A percentile compares a stretch with the other conserved stretches of the same genome.
Conservation (phyloP, 2,113 vertebrate species). For the Bufo gargarizans region DNA sequence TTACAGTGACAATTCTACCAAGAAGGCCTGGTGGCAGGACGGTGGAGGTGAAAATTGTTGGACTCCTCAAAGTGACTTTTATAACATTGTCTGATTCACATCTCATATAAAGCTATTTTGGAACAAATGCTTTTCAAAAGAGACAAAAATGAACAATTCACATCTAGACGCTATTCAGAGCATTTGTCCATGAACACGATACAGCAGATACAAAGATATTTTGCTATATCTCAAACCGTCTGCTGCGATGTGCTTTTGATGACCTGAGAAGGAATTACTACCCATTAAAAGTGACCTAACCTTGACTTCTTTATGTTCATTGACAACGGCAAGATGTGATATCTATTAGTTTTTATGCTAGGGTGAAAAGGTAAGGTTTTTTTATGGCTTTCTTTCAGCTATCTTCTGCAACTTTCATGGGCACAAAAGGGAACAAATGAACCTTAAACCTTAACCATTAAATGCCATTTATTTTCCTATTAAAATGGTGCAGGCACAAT, state of each 20-base stretch:
- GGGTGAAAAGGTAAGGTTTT: neutral
- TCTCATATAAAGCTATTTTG: neutral
- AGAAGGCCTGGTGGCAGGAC: neutral
- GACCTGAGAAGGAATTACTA: neutral
- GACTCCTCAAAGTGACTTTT: neutral
- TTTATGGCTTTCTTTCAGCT: neutral
- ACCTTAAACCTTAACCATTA: neutral
- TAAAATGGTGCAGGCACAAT: no score
- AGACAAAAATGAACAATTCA: neutral
- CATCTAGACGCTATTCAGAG: neutral
- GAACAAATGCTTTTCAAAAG: neutral
- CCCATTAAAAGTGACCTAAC: slow-evolving; percentile 12
- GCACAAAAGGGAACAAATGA: neutral
- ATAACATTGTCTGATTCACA: neutral
- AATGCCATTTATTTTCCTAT: neutral
- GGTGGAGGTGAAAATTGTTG: neutral
- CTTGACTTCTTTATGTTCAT: slow-evolving; percentile 8
- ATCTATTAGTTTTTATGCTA: slow-evolving; percentile 6
- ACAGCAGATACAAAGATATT: neutral
- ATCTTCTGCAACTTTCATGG: slow-evolving; percentile 16
- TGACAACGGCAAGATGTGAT: neutral
- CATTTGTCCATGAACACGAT: neutral
- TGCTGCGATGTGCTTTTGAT: neutral
- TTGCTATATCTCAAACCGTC: neutral
- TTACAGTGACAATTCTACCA: neutral